Evolutionary conservation across 2,888 invertebrate genomes (phyloP).

Genomic region (Apamea epomidion): DNA sequence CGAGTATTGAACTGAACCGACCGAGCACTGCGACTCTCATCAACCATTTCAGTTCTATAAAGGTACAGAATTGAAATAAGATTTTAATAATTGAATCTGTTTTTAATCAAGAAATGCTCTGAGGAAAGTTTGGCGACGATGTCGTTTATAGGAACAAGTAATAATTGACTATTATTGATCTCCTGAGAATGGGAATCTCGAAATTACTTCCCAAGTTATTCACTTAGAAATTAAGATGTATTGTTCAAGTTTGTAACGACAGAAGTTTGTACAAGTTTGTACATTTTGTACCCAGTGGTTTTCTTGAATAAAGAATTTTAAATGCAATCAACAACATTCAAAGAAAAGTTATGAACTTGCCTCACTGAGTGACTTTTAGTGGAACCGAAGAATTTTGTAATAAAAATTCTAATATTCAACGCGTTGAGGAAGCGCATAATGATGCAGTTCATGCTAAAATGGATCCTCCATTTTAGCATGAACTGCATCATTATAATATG

Average conservation of each 20-base stretch:
- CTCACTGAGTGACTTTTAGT: neutral
- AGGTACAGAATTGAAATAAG: neutral
- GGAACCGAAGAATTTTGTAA: neutral
- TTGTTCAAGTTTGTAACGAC: neutral
- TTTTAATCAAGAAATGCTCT: slow-evolving; percentile 2
- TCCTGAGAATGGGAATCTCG: neutral
- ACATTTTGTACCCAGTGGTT: neutral
- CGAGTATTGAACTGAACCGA: slow-evolving; percentile 9
- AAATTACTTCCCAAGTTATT: neutral
- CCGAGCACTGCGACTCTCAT: neutral
- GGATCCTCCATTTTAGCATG: neutral
- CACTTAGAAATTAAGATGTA: neutral
- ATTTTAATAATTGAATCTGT: slow-evolving; percentile 3
- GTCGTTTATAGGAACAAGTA: neutral
- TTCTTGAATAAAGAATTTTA: neutral
- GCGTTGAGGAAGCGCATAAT: neutral
- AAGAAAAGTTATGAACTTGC: neutral
- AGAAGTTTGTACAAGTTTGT: neutral
- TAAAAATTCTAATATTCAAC: neutral
- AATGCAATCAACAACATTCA: neutral
- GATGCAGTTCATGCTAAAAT: too few relatives aligned
- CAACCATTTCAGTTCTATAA: slow-evolving; percentile 11
- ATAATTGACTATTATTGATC: neutral
- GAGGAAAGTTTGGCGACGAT: neutral
- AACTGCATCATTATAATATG: too few relatives aligned